Base-by-base conservation (phyloP, 2,797 vertebrate genomes). In the Takifugu rubripes region DNA sequence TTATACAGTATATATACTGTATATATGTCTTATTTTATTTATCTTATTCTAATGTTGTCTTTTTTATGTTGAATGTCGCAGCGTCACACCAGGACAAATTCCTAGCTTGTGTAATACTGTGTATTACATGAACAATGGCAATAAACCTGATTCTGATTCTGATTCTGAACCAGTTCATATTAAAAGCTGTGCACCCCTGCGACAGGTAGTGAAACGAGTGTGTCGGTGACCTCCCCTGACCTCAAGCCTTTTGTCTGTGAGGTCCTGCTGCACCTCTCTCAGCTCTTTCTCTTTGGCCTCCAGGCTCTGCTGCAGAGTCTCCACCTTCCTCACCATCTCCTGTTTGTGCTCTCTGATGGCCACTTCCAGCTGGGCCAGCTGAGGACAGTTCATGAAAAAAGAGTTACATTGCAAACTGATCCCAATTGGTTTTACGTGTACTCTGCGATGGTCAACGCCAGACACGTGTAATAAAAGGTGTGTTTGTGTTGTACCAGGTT, bases 351-450 rank as follows among this genome's bases (percentile, higher is more conserved):
- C 94, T 57, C 74, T 86, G 87, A 99, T 92, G 70, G 89, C 91
- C 86, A 93, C 89, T 54, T 98, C 94, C 85, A 99, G 78, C 79
- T 97, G 94, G 44, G 89, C 86, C 70, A 99, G 90, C 97, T 99
- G 85, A 77, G 43, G 15, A 21, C 1, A 2, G 12, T 42, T 0
- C 2, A 2, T 1, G 3, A 24, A 9, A 17, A 16, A 14, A 53
- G 21, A 49, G 5, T 12, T 2, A 16, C 5, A 43, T 14, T 40
- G 24, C 3, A 54, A 51, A 72, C 6, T 2, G 15, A 40, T 40
- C 36, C 36, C 3, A 14, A 14, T 14, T 2, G 10, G 14, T 40
- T 40, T 25, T 48, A 21, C 12, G 3, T 2, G 2, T 48, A 25
- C 3, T 47, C 11, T 42, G 5, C 0, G 8, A 51, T 14, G 31